These are phyloP conservation scores for Copidosoma aretas DNA, from an alignment of 2,888 invertebrate genomes.

Conservation along the genomic window DNA sequence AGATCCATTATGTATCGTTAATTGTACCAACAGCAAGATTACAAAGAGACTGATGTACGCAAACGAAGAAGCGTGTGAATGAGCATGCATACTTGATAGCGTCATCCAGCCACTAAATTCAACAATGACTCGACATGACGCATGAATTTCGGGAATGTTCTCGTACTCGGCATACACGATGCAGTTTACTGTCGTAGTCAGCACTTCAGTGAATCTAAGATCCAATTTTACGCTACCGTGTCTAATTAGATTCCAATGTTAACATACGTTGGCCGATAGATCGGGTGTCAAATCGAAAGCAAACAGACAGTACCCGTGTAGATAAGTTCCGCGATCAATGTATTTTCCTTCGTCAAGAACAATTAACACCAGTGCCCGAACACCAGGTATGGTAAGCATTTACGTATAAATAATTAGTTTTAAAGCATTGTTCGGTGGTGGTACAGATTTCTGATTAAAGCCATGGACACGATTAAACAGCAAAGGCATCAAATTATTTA, in stretches of 20 bases:
- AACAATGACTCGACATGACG: conserved; percentile 23
- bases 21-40: not conserved
- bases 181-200: conserved; percentile 42
- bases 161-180: conserved; percentile 49
- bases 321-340: conserved; percentile 38
- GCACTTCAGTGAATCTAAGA: conserved; percentile 42
- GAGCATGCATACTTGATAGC: no score
- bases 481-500: no score
- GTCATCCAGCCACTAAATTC: not conserved
- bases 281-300: conserved; percentile 49
- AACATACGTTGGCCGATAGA: conserved; percentile 40
- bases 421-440: conserved; percentile 43
- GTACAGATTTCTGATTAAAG: no score
- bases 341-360: conserved; percentile 42
- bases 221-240: conserved; percentile 34
- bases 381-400: conserved; percentile 48
- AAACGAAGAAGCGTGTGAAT: no score
- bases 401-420: conserved; percentile 36
- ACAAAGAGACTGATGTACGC: no score
- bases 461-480: no score
- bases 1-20: not conserved
- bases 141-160: conserved; percentile 49
- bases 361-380: conserved; percentile 41
- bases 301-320: conserved; percentile 43
- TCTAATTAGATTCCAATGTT: conserved; percentile 41